Conservation (phyloP, 1,140 invertebrate genomes). For the Archivesica marissinica region DNA sequence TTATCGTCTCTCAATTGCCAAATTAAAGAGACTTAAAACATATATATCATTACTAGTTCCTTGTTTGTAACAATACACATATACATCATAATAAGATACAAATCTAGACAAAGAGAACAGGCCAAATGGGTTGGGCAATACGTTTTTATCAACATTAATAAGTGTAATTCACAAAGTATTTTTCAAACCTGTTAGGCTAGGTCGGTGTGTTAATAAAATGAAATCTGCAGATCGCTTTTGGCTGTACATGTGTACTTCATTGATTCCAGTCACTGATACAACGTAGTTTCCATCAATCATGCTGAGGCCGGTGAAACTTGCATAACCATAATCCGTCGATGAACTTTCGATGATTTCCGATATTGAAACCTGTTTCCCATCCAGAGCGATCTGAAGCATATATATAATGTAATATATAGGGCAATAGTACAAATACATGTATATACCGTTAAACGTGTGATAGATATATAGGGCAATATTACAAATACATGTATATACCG, state of each 20-base stretch:
- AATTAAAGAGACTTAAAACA: too few relatives aligned
- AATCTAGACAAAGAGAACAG: background rate
- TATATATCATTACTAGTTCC: background rate
- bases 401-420: background rate
- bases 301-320: background rate
- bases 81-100: background rate
- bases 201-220: background rate
- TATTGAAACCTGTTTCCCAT: background rate
- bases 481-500: too few relatives aligned
- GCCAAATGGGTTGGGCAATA: background rate
- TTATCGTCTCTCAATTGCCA: too few relatives aligned
- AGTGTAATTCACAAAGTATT: background rate
- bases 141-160: too few relatives aligned
- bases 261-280: background rate
- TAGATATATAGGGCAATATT: too few relatives aligned
- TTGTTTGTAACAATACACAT: background rate
- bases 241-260: conserved; percentile 3
- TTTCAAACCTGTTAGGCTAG: background rate
- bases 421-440: background rate
- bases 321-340: background rate
- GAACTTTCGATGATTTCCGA: background rate
- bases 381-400: background rate
- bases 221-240: background rate
- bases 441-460: too few relatives aligned
- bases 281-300: background rate